Evolutionary conservation across 2,113 vertebrate genomes (phyloP).

Genomic region (Urocynchramus pylzowi): DNA sequence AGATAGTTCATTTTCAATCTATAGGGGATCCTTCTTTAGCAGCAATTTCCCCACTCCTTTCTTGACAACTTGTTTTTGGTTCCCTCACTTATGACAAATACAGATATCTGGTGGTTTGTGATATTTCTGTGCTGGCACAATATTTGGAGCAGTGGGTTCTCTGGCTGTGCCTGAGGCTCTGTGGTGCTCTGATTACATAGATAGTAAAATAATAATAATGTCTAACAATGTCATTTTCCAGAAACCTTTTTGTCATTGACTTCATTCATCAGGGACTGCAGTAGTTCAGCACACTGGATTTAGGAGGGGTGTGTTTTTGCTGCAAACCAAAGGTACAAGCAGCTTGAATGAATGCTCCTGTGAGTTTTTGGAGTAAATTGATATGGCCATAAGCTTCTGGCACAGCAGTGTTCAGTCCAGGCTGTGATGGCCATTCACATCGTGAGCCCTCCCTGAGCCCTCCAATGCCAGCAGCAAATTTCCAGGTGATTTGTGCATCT

Average conservation of each 20-base stretch:
- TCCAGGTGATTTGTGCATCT: background rate
- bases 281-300: background rate
- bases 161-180: background rate
- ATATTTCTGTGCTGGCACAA: background rate
- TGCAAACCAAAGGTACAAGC: background rate
- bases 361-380: background rate
- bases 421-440: background rate
- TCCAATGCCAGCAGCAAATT: background rate
- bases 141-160: slow-evolving; percentile 25
- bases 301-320: background rate
- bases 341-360: background rate
- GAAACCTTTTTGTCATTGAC: background rate
- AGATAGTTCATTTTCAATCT: background rate
- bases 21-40: background rate
- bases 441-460: background rate
- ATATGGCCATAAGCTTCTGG: background rate
- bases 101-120: background rate
- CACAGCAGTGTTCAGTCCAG: background rate
- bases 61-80: background rate
- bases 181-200: background rate
- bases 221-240: background rate
- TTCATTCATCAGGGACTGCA: background rate
- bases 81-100: background rate
- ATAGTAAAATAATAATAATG: background rate
- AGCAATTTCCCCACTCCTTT: background rate